These are phyloP conservation scores for Drosophila yooni DNA, from an alignment of 2,888 invertebrate genomes.

Conservation along the genomic window DNA sequence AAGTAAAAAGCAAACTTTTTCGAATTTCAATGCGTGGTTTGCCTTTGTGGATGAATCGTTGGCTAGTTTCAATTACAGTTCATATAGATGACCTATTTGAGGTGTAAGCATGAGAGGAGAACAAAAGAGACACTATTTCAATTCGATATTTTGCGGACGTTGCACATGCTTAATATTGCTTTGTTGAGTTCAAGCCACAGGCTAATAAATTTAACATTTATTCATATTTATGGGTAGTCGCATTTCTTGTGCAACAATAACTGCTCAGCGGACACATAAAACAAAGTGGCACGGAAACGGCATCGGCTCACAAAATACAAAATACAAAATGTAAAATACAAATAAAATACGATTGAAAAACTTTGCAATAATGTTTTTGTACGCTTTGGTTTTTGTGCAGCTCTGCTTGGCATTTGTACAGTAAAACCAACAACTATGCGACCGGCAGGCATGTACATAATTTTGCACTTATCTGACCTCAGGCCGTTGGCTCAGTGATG, in stretches of 20 bases:
- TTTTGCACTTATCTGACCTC: constrained; percentile 76
- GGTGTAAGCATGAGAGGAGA: not conserved
- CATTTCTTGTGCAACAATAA: constrained; percentile 35
- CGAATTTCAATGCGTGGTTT: constrained; percentile 42
- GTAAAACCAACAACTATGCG: constrained; percentile 31
- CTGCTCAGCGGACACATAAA: constrained; percentile 38
- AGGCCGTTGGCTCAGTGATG: constrained; percentile 29
- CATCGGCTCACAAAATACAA: constrained; percentile 55
- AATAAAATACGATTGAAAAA: constrained; percentile 68
- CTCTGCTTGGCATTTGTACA: constrained; percentile 12
- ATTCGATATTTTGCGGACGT: constrained; percentile 19
- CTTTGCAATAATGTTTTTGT: constrained; percentile 39
- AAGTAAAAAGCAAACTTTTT: not conserved
- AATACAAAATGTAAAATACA: constrained; percentile 59
- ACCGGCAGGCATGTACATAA: constrained; percentile 55
- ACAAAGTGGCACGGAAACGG: constrained; percentile 50
- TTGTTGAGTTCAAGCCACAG: constrained; percentile 16
- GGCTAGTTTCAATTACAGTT: constrained; percentile 33
- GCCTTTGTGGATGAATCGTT: constrained; percentile 28
- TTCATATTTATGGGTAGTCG: constrained; percentile 43
- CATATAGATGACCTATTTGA: constrained; percentile 13
- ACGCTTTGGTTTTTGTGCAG: constrained; percentile 4
- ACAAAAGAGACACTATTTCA: constrained; percentile 29
- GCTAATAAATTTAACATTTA: constrained; percentile 47
- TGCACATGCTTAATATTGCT: constrained; percentile 47